These are phyloP conservation scores for Nematopogon swammerdamellus DNA, from an alignment of 2,888 invertebrate species.

Conservation along the genomic window DNA sequence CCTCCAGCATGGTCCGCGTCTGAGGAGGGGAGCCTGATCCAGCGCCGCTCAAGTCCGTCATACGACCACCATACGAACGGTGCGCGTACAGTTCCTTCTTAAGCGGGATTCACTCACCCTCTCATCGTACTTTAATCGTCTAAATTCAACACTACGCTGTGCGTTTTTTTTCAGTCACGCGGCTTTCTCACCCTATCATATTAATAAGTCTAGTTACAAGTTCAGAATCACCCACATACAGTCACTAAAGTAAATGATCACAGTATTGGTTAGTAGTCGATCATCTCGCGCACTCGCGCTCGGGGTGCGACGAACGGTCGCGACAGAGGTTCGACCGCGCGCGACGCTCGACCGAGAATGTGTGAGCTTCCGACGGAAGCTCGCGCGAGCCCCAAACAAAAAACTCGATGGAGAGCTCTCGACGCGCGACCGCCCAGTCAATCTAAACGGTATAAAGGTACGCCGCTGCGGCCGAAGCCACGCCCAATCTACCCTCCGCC, in stretches of 20 bases:
- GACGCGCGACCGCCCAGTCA: slow-evolving; percentile 39
- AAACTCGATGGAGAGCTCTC: slow-evolving; percentile 35
- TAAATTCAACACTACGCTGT: too few species aligned
- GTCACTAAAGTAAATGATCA: background rate
- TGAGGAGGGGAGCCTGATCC: slow-evolving; percentile 32
- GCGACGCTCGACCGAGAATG: slow-evolving; percentile 45
- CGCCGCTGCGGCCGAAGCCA: slow-evolving; percentile 72
- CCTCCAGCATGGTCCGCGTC: slow-evolving; percentile 31
- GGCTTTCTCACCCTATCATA: slow-evolving; percentile 2
- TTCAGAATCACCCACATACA: background rate
- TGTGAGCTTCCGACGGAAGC: slow-evolving; percentile 29
- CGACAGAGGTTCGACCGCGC: slow-evolving; percentile 19
- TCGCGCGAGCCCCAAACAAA: slow-evolving; percentile 30
- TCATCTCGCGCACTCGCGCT: too few species aligned
- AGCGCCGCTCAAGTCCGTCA: slow-evolving; percentile 39
- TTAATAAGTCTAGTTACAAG: background rate
- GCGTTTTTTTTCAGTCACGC: too few species aligned
- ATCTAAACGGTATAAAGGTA: slow-evolving; percentile 50
- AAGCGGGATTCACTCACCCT: too few species aligned
- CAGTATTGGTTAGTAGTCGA: too few species aligned
- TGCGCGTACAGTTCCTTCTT: too few species aligned
- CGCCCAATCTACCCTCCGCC: slow-evolving; percentile 14
- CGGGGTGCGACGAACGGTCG: too few species aligned
- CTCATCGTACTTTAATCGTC: too few species aligned
- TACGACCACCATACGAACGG: too few species aligned